Conservation (phyloP, 2,888 invertebrate genomes). For the Mythimna ferrago region DNA sequence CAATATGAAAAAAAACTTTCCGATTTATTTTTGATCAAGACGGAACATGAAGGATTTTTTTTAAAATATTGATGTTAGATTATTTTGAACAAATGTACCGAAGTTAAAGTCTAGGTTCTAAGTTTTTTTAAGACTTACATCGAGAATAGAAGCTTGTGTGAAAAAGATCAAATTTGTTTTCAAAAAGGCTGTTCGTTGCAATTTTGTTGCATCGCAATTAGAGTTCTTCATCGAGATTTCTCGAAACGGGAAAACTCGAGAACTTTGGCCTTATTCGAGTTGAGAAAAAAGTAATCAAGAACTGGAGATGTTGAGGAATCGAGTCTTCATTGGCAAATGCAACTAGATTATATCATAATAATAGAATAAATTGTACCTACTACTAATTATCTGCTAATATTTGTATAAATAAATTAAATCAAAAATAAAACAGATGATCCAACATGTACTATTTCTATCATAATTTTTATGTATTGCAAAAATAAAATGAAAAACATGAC, state of each 20-base stretch:
- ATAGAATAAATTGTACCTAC: too few species aligned
- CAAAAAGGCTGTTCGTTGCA: background rate
- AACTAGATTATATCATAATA: too few species aligned
- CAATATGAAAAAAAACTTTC: conserved; percentile 48
- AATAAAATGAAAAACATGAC: too few species aligned
- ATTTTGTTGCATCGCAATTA: background rate
- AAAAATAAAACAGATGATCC: too few species aligned
- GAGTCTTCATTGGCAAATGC: too few species aligned
- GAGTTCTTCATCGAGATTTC: background rate
- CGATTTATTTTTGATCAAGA: conserved; percentile 48
- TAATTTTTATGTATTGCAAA: too few species aligned
- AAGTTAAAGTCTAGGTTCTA: background rate
- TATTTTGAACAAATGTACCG: background rate
- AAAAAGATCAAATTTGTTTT: background rate
- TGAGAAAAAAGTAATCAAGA: too few species aligned
- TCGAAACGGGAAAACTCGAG: background rate
- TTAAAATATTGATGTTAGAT: conserved; percentile 11
- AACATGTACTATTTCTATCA: too few species aligned
- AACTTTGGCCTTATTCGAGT: background rate
- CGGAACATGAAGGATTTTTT: conserved; percentile 6
- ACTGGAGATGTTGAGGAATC: too few species aligned
- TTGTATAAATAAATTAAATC: too few species aligned
- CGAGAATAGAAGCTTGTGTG: too few species aligned
- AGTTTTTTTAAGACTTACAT: background rate
- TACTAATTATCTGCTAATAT: too few species aligned